Evolutionary conservation across 2,113 vertebrate species (phyloP).

Genomic region (Suncus etruscus): DNA sequence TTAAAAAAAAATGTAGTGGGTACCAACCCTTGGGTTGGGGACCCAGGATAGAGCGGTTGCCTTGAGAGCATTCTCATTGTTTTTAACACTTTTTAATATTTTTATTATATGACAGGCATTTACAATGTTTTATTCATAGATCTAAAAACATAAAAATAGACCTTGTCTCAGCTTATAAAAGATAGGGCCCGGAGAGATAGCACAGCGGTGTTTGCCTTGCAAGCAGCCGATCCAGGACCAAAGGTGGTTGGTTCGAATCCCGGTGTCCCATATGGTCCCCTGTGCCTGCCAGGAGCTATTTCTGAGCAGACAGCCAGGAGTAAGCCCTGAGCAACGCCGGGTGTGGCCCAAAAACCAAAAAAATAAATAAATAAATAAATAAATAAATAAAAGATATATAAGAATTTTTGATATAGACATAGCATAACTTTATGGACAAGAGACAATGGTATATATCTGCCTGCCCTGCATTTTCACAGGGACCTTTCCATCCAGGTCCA

Average conservation of each 20-base stretch:
- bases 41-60: background rate
- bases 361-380: too few relatives aligned
- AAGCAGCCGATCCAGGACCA: too few relatives aligned
- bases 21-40: background rate
- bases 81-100: slow-evolving; percentile 73
- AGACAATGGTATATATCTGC: slow-evolving; percentile 89
- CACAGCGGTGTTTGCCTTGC: too few relatives aligned
- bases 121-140: slow-evolving; percentile 92
- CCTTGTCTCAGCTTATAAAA: slow-evolving; percentile 94
- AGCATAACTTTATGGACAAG: slow-evolving; percentile 91
- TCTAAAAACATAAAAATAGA: slow-evolving; percentile 95
- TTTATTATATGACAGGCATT: slow-evolving; percentile 92
- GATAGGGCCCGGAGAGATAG: too few relatives aligned
- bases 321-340: too few relatives aligned
- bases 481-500: slow-evolving; percentile 78
- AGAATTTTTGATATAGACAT: slow-evolving; percentile 92
- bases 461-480: slow-evolving; percentile 85
- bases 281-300: too few relatives aligned
- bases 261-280: too few relatives aligned
- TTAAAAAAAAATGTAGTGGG: too few relatives aligned
- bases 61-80: too few relatives aligned
- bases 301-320: too few relatives aligned
- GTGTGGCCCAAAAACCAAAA: too few relatives aligned
- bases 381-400: slow-evolving; percentile 96
- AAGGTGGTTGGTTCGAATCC: too few relatives aligned